Base-by-base conservation (phyloP, 2,888 invertebrate species). In the Ormyrus labotus region DNA sequence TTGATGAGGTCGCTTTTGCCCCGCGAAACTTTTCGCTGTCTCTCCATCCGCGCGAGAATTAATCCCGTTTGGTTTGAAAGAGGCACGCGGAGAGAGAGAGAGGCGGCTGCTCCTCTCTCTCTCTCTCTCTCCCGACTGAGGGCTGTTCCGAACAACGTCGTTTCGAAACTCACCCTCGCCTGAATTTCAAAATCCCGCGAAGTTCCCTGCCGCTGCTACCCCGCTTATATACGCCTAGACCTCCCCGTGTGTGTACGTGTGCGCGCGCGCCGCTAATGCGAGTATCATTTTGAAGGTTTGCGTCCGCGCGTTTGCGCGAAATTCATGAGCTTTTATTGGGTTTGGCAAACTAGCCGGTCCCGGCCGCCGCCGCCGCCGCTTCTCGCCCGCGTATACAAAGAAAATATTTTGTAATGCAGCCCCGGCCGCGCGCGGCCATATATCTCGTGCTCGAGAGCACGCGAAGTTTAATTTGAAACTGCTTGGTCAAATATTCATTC, bases 11-110 rank as follows among this genome's bases (percentile, higher is more conserved):
- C 60, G 60, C 72, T 48, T 53, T 51, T 53, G 19, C 19, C 11
- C 55, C 10, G 13, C 51, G 58, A 78, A 78, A 78, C 72, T 78
- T 78, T 78, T 78, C 61, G 55, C 61, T 10, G 11, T 19, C 64
- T 63, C 64, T 75, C 5, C 64, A 47, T 7, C 71, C 11, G 34
- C 10, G 50, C 19, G 60, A 57, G 65, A 80, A 75, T 80, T 80
- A 80, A 75, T 80, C 74, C 67, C 48, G 75, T 80, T 80, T 65
- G 70, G 75, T 70, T 74, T 67, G 70, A 71, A 80, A 80, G 75
- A 75, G 75, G 48, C 65, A 67, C 75, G 50, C 60, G 72, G 13
- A 19, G 19, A 19, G 13, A 19, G 19, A 19, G 19, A 19, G 19
- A 19, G 19, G 19, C 19, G 19, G 19, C 61, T 45, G 13, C 19